Percentiles rank a stretch among this genome's conserved stretches.
Conservation (phyloP, 2,888 invertebrate species). For the Alcis repandata region DNA sequence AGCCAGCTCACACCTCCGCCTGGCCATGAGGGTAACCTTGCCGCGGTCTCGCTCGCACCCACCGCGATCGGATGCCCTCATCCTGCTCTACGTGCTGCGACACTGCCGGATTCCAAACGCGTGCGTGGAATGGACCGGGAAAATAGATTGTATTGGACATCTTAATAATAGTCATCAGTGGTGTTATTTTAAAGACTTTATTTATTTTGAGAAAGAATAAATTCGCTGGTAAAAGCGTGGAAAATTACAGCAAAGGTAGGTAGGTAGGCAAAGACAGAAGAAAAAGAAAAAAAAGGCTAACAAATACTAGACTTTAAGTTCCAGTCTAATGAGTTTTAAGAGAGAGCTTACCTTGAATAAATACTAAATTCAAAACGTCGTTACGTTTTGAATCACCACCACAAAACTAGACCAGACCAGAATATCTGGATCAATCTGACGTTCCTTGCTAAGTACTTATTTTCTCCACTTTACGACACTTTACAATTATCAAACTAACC, state of each 20-base stretch:
- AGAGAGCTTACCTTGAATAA: too few species aligned
- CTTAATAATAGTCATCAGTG: slow-evolving; percentile 10
- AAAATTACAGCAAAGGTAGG: neutral
- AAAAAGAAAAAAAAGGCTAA: too few species aligned
- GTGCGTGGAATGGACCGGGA: slow-evolving; percentile 50
- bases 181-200: slow-evolving; percentile 6
- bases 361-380: too few species aligned
- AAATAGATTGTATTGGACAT: slow-evolving; percentile 27
- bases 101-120: slow-evolving; percentile 81
- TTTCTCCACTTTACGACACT: too few species aligned
- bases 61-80: slow-evolving; percentile 40
- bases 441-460: too few species aligned
- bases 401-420: too few species aligned
- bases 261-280: neutral
- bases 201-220: neutral
- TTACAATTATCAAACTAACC: too few species aligned
- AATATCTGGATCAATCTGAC: too few species aligned
- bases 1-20: slow-evolving; percentile 56
- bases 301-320: too few species aligned
- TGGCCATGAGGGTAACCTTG: slow-evolving; percentile 82
- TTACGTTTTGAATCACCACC: too few species aligned
- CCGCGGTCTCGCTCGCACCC: slow-evolving; percentile 66
- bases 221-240: neutral
- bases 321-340: too few species aligned
- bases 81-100: slow-evolving; percentile 65